Percentiles rank a stretch among this genome's conserved stretches.
Evolutionary conservation across 2,888 invertebrate genomes (phyloP).

Genomic region (Drosophila tripunctata): DNA sequence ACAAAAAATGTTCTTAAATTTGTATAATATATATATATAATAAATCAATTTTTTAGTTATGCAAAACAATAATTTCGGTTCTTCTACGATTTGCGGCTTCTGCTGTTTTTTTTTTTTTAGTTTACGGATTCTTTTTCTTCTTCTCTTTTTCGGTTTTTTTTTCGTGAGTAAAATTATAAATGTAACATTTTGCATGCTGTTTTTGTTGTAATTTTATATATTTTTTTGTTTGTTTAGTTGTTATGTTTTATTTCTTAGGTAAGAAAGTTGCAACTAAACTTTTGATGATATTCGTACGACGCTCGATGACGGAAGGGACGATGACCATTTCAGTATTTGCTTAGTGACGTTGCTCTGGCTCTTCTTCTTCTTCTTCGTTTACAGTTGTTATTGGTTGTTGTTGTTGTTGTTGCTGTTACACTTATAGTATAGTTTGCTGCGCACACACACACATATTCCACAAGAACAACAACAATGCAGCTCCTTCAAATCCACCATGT

Average conservation of each 20-base stretch:
- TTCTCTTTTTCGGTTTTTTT: slow-evolving; percentile 47
- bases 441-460: slow-evolving; percentile 37
- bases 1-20: slow-evolving; percentile 57
- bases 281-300: slow-evolving; percentile 69
- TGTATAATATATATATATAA: slow-evolving; percentile 66
- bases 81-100: slow-evolving; percentile 21
- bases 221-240: slow-evolving; percentile 16
- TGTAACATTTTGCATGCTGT: slow-evolving; percentile 26
- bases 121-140: slow-evolving; percentile 47
- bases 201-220: neutral
- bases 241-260: slow-evolving; percentile 52
- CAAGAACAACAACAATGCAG: slow-evolving; percentile 42
- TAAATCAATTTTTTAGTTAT: slow-evolving; percentile 70
- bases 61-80: slow-evolving; percentile 71
- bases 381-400: slow-evolving; percentile 42
- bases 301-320: slow-evolving; percentile 73
- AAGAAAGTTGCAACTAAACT: slow-evolving; percentile 64
- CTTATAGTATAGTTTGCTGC: slow-evolving; percentile 57
- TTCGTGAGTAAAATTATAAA: slow-evolving; percentile 55
- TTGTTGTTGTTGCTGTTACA: slow-evolving; percentile 48
- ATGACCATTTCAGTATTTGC: slow-evolving; percentile 54
- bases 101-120: slow-evolving; percentile 35
- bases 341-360: slow-evolving; percentile 60
- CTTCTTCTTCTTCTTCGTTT: slow-evolving; percentile 15
- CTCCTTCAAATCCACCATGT: slow-evolving; percentile 18